Base-by-base conservation (phyloP, 2,113 vertebrate species). In the Oreochromis niloticus region DNA sequence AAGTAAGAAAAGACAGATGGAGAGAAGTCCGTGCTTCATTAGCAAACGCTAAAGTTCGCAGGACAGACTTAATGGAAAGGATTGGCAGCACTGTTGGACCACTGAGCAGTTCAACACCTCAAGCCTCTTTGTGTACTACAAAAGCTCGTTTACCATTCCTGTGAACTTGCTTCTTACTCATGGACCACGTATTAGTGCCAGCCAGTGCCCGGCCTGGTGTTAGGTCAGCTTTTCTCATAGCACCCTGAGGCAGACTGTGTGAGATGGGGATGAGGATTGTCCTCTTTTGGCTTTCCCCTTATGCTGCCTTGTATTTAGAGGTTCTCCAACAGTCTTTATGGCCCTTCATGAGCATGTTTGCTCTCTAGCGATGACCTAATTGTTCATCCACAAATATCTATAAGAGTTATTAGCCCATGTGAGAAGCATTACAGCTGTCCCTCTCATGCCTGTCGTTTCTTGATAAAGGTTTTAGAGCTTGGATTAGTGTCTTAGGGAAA, bases 151-250 rank as follows among this genome's bases (percentile, higher is more conserved):
- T 46, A 83, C 73, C 30, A 73, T 55, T 48, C 66, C 56, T 55
- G 27, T 88, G 83, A 88, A 88, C 84, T 36, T 80, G 63, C 54
- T 39, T 83, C 41, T 80, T 34, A 57, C 46, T 43, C 84, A 68
- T 81, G 84, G 83, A 48, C 22, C 34, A 4, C 61, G 66, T 30
- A 59, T 89, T 50, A 82, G 85, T 87, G 84, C 55, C 82, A 83
- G 88, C 34, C 84, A 52, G 83, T 84, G 71, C 68, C 63, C 50
- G 79, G 80, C 59, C 89, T 43, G 50, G 82, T 87, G 84, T 90
- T 87, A 79, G 90, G 90, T 88, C 94, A 93, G 84, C 80, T 85
- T 93, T 90, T 86, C 84, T 88, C 90, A 89, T 75, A 87, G 73
- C 59, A 57, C 55, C 78, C 56, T 36, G n/a, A 80, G 63, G 85